phyloP scores from a whole-genome alignment of 2,888 invertebrate species.

The Barypeithes pellucidus region DNA sequence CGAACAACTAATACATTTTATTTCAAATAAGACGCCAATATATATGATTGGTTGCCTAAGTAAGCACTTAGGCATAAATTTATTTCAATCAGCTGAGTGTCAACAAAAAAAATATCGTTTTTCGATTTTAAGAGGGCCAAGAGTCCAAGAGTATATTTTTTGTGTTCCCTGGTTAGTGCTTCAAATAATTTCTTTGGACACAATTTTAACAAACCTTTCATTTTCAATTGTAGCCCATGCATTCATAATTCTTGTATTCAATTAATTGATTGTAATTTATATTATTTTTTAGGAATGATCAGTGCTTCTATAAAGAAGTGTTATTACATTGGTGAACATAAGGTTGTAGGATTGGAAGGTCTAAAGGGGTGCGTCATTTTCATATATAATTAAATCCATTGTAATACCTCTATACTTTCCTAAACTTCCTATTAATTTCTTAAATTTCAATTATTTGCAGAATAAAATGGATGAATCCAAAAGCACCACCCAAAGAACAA shows the following conservation, averaged over 20 bases:
- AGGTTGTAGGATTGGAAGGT: slow-evolving; percentile 25
- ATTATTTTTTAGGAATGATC: slow-evolving; percentile 44
- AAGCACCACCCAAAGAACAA: slow-evolving; percentile 82
- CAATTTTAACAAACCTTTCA: not conserved
- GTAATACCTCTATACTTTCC: too few relatives aligned
- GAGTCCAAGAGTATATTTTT: not conserved
- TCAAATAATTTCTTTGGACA: not conserved
- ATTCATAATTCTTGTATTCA: not conserved
- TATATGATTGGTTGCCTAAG: slow-evolving; percentile 3
- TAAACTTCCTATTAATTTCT: too few relatives aligned
- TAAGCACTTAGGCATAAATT: too few relatives aligned
- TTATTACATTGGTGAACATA: slow-evolving; percentile 25
- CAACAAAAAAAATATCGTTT: slow-evolving; percentile 1
- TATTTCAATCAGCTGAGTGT: slow-evolving; percentile 18
- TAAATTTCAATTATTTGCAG: slow-evolving; percentile 59
- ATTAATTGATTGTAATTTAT: not conserved
- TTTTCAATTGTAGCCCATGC: not conserved
- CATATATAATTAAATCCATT: too few relatives aligned
- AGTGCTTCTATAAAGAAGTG: slow-evolving; percentile 44
- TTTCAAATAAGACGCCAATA: not conserved
- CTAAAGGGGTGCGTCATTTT: slow-evolving; percentile 39
- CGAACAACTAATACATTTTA: too few relatives aligned
- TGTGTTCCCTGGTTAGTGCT: slow-evolving; percentile 1
- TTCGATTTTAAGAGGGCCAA: not conserved
- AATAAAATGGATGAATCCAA: slow-evolving; percentile 84